Evolutionary conservation across 2,888 invertebrate genomes (phyloP).

Genomic region (Lasioglossum vierecki): DNA sequence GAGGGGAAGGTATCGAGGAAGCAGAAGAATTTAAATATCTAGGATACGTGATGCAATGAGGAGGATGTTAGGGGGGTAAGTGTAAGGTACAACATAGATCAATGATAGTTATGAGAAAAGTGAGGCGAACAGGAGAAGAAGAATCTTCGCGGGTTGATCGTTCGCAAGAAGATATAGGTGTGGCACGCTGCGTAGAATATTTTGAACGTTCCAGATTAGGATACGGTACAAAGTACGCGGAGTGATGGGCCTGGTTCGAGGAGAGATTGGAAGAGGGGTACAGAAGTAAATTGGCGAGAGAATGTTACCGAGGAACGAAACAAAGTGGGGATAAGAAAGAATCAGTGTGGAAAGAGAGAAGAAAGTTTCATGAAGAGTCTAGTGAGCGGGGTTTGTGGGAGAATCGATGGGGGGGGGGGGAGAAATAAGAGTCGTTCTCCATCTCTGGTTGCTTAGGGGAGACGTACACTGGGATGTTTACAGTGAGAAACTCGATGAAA

Average conservation of each 20-base stretch:
- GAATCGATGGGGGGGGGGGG: not conserved
- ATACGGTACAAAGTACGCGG: not conserved
- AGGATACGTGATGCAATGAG: not conserved
- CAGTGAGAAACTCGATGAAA: not conserved
- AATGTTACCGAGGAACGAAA: not conserved
- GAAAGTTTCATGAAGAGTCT: conserved; percentile 2
- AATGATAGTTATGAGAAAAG: not conserved
- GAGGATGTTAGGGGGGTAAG: too few relatives aligned
- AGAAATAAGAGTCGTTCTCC: not conserved
- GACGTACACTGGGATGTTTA: not conserved
- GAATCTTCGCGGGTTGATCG: not conserved
- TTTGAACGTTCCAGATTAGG: not conserved
- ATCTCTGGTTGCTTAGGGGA: not conserved
- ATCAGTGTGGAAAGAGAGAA: not conserved
- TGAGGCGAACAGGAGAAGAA: not conserved
- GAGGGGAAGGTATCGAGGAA: not conserved
- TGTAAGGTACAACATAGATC: not conserved
- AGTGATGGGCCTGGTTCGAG: not conserved
- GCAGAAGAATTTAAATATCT: not conserved
- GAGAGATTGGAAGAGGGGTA: not conserved
- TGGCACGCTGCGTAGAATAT: not conserved
- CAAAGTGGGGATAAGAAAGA: not conserved
- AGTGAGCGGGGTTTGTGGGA: not conserved
- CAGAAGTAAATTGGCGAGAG: not conserved
- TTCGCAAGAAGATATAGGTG: not conserved